phyloP scores from a whole-genome alignment of 1,140 invertebrate genomes.

The Apocrypta bakeri region DNA sequence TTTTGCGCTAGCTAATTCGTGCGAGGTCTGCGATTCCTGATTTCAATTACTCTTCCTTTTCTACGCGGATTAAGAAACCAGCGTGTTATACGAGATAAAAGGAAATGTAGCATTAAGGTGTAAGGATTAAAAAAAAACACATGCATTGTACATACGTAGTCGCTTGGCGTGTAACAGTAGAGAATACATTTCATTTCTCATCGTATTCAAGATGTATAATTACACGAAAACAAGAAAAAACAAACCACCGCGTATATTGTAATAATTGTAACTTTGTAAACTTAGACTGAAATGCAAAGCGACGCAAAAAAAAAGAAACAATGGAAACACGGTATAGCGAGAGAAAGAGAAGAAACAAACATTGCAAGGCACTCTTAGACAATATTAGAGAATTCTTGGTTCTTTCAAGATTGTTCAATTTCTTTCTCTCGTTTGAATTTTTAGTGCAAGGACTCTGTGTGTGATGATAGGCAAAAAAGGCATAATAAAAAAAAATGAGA shows the following conservation, averaged over 20 bases:
- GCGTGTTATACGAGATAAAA: constrained; percentile 24
- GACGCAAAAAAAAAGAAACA: neutral
- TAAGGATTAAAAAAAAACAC: constrained; percentile 38
- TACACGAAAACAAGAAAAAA: constrained; percentile 40
- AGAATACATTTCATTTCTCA: constrained; percentile 44
- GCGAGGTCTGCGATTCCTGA: constrained; percentile 9
- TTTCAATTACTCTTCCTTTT: constrained; percentile 36
- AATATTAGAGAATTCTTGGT: constrained; percentile 63
- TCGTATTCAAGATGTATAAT: constrained; percentile 48
- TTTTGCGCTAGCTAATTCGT: neutral
- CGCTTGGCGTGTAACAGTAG: constrained; percentile 52
- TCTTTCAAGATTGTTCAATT: constrained; percentile 25
- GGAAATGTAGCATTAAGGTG: constrained; percentile 21
- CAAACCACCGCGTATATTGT: constrained; percentile 52
- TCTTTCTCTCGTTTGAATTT: constrained; percentile 33
- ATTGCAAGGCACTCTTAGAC: constrained; percentile 64
- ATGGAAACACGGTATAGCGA: constrained; percentile 34
- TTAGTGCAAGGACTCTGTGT: constrained; percentile 34
- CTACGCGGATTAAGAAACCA: constrained; percentile 9
- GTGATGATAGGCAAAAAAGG: constrained; percentile 41
- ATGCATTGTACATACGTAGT: constrained; percentile 54
- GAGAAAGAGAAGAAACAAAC: constrained; percentile 43
- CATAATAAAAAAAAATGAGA: constrained; percentile 30
- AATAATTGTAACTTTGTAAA: constrained; percentile 55
- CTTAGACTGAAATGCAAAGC: constrained; percentile 61